Base-by-base conservation (phyloP, 2,797 vertebrate genomes). In the Crax fasciolata region DNA sequence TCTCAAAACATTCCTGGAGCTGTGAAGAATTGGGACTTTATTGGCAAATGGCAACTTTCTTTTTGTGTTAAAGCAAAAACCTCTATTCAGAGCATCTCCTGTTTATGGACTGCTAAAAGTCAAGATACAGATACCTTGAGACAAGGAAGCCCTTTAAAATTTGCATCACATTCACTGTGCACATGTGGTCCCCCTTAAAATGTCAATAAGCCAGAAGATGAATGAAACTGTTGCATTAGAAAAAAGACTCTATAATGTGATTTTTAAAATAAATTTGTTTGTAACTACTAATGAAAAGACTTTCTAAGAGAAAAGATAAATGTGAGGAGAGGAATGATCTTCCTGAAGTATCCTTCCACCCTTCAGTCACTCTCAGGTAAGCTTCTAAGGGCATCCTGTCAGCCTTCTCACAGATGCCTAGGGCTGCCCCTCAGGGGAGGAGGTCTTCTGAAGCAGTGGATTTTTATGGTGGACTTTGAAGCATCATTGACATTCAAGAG, bases 111-210 rank as follows among this genome's bases (percentile, higher is more conserved):
- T 75, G 27, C 30, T 65, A n/a, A 65, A 92, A 84, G 28, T 38
- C 13, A 49, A 59, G 19, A 43, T 44, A 20, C 17, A 72, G 38
- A 30, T 61, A 49, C 23, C 41, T 35, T 65, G 55, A 61, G 30
- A 61, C 6, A 35, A 41, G 46, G 20, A 48, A 48, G 14, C 3
- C 8, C 14, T 27, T 82, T 65, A 72, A 79, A 90, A 83, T 2
- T 58, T 18, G 13, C n/a, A 32, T 49, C 27, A 43, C 21, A 17
- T 79, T 85, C 48, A 13, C 39, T 39, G 6, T 13, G 35, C 25
- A 70, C 51, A 48, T 13, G 20, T 38, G 14, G 6, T 28, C 7
- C 6, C n/a, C 35, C 27, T 0, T 0, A 0, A 91, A 76, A 70
- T 20, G 17, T 28, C 39, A 41, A 38, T 23, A 91, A 84, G 61